A percentile compares a stretch with the other conserved stretches of the same genome.
phyloP scores from a whole-genome alignment of 2,113 vertebrate species.

The Carlito syrichta region DNA sequence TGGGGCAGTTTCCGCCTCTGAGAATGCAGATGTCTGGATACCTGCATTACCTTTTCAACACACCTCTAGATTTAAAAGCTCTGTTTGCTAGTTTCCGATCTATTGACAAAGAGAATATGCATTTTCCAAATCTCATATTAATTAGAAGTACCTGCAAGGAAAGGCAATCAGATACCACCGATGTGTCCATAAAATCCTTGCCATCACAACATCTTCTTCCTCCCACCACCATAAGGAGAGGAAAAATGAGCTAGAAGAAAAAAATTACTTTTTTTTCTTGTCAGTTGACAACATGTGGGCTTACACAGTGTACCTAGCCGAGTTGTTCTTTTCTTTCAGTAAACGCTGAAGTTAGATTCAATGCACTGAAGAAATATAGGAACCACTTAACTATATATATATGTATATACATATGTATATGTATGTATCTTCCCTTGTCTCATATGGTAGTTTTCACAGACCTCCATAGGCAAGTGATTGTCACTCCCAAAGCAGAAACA shows the following conservation, averaged over 20 bases:
- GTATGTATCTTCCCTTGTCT: neutral
- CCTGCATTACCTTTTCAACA: neutral
- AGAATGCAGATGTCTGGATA: neutral
- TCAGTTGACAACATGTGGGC: neutral
- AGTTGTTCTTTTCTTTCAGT: neutral
- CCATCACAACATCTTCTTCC: neutral
- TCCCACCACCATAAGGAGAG: too few relatives aligned
- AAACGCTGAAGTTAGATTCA: neutral
- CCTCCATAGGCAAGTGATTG: neutral
- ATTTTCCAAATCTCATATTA: neutral
- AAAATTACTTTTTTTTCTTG: neutral
- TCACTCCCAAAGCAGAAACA: neutral
- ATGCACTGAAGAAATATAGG: neutral
- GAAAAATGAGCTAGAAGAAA: neutral
- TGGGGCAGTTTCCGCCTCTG: constrained; percentile 20
- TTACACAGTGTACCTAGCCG: neutral
- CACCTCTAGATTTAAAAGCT: neutral
- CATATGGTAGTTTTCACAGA: neutral
- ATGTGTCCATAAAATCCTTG: neutral
- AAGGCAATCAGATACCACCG: neutral
- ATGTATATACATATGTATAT: too few relatives aligned
- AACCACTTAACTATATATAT: neutral
- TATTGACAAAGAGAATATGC: neutral
- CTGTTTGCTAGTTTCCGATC: neutral
- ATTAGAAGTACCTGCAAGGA: neutral